Evolutionary conservation across 1,140 invertebrate genomes (phyloP).

Genomic region (Bombus vancouverensis): DNA sequence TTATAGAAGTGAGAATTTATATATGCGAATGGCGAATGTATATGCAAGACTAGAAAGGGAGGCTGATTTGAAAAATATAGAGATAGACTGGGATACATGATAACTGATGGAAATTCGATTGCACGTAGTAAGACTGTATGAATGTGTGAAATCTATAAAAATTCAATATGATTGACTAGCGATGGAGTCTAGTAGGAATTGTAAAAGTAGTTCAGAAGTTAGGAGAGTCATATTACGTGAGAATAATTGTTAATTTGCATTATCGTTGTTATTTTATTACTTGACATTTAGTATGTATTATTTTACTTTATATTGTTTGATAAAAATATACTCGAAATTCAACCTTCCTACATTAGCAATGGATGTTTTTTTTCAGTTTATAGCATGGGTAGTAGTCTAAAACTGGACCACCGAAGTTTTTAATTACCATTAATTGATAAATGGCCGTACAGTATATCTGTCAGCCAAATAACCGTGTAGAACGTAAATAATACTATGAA

Average conservation of each 20-base stretch:
- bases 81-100: too few species aligned
- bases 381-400: background rate
- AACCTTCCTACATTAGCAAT: background rate
- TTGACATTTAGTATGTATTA: background rate
- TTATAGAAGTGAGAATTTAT: too few species aligned
- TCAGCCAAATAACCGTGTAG: background rate
- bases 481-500: background rate
- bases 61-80: too few species aligned
- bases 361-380: background rate
- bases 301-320: background rate
- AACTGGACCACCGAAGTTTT: background rate
- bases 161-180: too few species aligned
- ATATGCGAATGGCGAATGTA: too few species aligned
- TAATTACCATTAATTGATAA: slow-evolving; percentile 2
- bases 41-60: too few species aligned
- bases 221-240: too few species aligned
- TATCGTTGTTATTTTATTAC: background rate
- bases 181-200: too few species aligned
- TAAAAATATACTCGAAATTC: background rate
- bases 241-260: background rate
- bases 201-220: too few species aligned
- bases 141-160: too few species aligned
- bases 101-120: too few species aligned
- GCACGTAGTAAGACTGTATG: too few species aligned
- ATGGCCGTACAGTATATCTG: background rate